Evolutionary conservation across 2,888 invertebrate species (phyloP), one percentile per base, ranked within the genome.

Genomic region (Sminthurinus aureus): DNA sequence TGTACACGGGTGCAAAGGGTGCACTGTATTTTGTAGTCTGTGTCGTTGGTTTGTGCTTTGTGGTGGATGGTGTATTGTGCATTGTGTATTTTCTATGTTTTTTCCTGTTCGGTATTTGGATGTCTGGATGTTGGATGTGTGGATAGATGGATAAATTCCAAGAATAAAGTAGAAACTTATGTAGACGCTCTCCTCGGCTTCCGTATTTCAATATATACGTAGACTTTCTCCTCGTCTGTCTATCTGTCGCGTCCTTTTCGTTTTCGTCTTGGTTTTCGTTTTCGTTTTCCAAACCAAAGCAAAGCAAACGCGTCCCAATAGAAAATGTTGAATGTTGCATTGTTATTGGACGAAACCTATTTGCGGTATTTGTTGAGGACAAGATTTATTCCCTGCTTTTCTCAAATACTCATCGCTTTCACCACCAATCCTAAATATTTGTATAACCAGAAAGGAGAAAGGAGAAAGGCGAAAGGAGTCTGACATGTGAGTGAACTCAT

Each of bases 301-400:
- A 38, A 38, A 38, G 3, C 38, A 38, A 38, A 38, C 58, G 4
- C 2, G 13, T 58, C 58, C 58, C 58, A 18, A 58, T 58, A 58
- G 58, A 18, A 58, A 58, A 58, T 9, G 13, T 18, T 38, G 38
- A 38, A 38, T 15, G 58, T 58, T 58, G 58, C 58, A 15, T 58
- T 58, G 58, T 58, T 58, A 58, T 58, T 18, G 15, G 58, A 58
- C 58, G 58, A 58, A 58, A 58, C 58, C 58, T 58, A 58, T 69
- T 22, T 69, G 69, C 22, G 22, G 20, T 58, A 76, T 58, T 76
- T 76, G 76, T 76, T 76, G 76, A 76, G 58, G 76, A 76, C 76
- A 76, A 76, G 76, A 58, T 51, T 75, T 51, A 75, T 75, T 22
- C 20, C 20, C 22, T 20, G 20, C 52, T 52, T 15, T 22, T 52